Evolutionary conservation across 2,888 invertebrate genomes (phyloP).

Genomic region (Lochmaea crataegi): DNA sequence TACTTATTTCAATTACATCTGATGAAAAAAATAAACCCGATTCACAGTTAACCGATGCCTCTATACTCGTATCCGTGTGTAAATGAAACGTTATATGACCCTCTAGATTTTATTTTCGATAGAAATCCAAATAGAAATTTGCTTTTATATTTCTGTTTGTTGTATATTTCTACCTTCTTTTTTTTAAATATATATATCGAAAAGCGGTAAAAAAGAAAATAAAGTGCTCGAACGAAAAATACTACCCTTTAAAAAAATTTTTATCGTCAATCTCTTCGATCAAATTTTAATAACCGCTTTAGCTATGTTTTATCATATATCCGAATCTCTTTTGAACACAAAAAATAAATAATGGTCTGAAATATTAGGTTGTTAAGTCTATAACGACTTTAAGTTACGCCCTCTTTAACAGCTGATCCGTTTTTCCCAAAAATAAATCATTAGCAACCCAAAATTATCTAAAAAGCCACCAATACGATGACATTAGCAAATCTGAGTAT

Average conservation of each 20-base stretch:
- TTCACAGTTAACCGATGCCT: background rate
- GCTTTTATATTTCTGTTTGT: background rate
- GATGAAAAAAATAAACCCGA: conserved; percentile 1
- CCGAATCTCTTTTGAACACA: conserved; percentile 20
- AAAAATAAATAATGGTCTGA: conserved; percentile 25
- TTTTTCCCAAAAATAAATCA: conserved; percentile 34
- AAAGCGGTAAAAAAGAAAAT: background rate
- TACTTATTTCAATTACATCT: conserved; percentile 8
- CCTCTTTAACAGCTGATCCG: conserved; percentile 25
- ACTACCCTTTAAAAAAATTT: background rate
- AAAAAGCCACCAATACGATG: conserved; percentile 14
- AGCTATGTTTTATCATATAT: conserved; percentile 13
- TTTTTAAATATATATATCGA: too few species aligned
- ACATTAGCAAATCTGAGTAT: conserved; percentile 25
- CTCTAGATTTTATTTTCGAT: background rate
- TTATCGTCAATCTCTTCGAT: background rate
- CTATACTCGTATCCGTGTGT: background rate
- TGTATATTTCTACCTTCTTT: background rate
- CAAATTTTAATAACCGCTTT: conserved; percentile 11
- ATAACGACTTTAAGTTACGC: conserved; percentile 28
- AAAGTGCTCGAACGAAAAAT: background rate
- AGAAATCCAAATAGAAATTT: background rate
- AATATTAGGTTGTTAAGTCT: conserved; percentile 30
- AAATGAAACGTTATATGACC: background rate
- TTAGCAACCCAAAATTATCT: conserved; percentile 27